Conservation (phyloP, 2,888 invertebrate genomes). For the Cryptophagus acutangulus region DNA sequence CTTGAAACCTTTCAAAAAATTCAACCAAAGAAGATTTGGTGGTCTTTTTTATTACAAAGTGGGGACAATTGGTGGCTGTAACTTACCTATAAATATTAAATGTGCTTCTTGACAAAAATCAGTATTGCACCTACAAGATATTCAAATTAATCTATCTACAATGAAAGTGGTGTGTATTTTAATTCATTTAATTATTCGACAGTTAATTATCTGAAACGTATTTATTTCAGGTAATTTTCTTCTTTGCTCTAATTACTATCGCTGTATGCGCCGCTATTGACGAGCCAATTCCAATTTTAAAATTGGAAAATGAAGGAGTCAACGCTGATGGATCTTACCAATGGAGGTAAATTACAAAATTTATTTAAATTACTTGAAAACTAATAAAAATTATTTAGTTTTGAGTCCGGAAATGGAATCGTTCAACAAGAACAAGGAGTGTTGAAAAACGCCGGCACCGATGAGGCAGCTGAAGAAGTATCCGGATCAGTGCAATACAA, state of each 20-base stretch:
- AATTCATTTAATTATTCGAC: constrained; percentile 1
- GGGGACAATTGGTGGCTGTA: no score
- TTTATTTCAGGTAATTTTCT: constrained; percentile 16
- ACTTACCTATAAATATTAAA: no score
- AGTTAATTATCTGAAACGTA: no score
- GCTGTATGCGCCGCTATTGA: no score
- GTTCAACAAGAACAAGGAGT: constrained; percentile 58
- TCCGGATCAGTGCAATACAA: constrained; percentile 65
- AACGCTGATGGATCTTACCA: constrained; percentile 61
- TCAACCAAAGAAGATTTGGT: no score
- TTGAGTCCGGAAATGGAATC: constrained; percentile 72
- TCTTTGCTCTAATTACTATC: constrained; percentile 19
- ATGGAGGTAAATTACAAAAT: constrained; percentile 45
- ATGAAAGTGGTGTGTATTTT: constrained; percentile 1
- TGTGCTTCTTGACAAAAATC: no score
- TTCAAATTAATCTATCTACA: no score
- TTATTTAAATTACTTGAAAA: neutral
- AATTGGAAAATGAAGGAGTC: constrained; percentile 58
- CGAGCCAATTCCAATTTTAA: constrained; percentile 57
- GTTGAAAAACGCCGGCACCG: constrained; percentile 45
- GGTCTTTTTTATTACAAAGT: no score
- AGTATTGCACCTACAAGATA: no score
- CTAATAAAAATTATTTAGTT: no score
- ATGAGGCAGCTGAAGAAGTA: constrained; percentile 47
- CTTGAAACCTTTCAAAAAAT: no score